Conservation (phyloP, 2,797 vertebrate species). For the Brachyalestes nurse region DNA sequence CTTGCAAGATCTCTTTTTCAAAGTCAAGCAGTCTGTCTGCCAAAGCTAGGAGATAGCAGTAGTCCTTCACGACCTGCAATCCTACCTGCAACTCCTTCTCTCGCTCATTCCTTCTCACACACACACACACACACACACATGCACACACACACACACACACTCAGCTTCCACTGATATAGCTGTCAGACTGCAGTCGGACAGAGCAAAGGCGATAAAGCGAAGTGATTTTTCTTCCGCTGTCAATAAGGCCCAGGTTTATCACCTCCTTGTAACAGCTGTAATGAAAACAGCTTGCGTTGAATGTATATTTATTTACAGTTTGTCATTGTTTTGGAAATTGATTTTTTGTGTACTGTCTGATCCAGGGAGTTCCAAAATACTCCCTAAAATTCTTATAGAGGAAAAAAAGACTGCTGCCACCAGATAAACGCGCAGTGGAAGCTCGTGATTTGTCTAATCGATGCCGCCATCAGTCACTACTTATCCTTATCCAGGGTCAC, state of each 20-base stretch:
- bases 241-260: neutral
- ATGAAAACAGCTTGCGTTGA: neutral
- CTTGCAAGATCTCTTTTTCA: neutral
- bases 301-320: neutral
- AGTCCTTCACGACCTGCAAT: neutral
- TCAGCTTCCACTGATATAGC: neutral
- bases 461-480: too few species aligned
- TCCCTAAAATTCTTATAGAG: neutral
- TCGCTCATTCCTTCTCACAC: too few species aligned
- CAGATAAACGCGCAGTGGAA: too few species aligned
- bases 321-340: neutral
- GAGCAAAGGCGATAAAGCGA: neutral
- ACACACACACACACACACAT: neutral
- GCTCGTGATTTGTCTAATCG: too few species aligned
- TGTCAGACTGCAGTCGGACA: conserved; percentile 13
- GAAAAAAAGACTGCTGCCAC: too few species aligned
- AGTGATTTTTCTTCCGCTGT: conserved; percentile 17
- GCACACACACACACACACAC: neutral
- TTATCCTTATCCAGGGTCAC: too few species aligned
- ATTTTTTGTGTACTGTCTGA: neutral
- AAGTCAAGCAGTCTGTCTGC: neutral
- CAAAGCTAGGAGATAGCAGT: neutral
- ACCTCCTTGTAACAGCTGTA: neutral
- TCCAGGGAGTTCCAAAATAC: neutral
- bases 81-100: neutral